Evolutionary conservation across 2,888 invertebrate species (phyloP).

Genomic region (Acleris literana): DNA sequence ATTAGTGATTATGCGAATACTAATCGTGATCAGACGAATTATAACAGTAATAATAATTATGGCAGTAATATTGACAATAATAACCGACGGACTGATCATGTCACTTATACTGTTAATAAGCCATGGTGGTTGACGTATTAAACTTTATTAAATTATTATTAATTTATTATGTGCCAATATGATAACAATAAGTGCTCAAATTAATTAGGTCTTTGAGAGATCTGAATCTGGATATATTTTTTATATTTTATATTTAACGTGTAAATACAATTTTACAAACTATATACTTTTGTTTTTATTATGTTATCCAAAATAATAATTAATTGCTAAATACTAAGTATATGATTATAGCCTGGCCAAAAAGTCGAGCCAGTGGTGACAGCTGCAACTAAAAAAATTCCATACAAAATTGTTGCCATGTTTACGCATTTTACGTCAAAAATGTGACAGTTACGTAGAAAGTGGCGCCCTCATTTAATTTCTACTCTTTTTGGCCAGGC

Average conservation of each 20-base stretch:
- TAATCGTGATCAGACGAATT: constrained; percentile 16
- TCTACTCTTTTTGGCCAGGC: no score
- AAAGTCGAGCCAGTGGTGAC: no score
- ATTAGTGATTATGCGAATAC: constrained; percentile 15
- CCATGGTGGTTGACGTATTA: constrained; percentile 26
- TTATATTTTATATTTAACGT: constrained; percentile 1
- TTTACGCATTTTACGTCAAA: no score
- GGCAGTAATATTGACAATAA: constrained; percentile 14
- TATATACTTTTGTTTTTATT: background rate
- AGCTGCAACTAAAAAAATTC: no score
- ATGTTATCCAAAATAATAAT: no score
- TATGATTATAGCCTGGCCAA: no score
- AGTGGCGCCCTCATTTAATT: no score
- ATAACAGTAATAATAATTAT: constrained; percentile 17
- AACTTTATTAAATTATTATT: background rate
- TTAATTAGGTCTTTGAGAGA: constrained; percentile 3
- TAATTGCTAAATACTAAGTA: no score
- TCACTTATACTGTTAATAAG: constrained; percentile 17
- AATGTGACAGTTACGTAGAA: no score
- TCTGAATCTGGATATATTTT: background rate
- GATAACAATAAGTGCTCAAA: background rate
- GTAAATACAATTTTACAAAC: constrained; percentile 7
- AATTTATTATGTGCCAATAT: background rate
- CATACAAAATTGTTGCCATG: no score
- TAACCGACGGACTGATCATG: constrained; percentile 16